Percentiles rank a stretch among this genome's conserved stretches.
Evolutionary conservation across 2,113 vertebrate species (phyloP).

Genomic region (Bubo blakistoni): DNA sequence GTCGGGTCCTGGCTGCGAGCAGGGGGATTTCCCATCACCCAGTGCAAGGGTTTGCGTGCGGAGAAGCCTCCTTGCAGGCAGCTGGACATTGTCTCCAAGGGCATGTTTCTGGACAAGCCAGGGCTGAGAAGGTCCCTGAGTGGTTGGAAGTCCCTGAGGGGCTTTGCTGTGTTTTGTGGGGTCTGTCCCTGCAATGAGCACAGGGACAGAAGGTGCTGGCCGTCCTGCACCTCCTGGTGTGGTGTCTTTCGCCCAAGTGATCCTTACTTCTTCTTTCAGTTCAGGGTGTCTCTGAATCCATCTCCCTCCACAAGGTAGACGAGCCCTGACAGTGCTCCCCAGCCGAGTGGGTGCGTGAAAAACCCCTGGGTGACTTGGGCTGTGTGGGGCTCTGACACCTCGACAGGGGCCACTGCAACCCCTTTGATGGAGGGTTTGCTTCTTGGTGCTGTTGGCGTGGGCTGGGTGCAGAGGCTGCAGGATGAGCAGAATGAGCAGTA

Average conservation of each 20-base stretch:
- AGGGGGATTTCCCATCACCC: background rate
- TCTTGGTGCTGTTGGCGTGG: accelerated
- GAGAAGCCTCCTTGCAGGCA: background rate
- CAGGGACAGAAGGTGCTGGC: background rate
- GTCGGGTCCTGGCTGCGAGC: background rate
- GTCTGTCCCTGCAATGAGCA: background rate
- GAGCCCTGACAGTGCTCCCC: background rate
- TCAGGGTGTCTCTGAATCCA: background rate
- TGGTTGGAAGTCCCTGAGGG: background rate
- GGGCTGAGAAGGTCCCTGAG: background rate
- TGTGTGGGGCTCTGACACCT: background rate
- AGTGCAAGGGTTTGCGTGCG: background rate
- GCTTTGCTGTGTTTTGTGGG: background rate
- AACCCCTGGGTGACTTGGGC: background rate
- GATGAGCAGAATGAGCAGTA: background rate
- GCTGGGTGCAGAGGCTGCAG: background rate
- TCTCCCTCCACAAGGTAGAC: background rate
- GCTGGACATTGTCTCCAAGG: background rate
- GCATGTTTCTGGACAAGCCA: background rate
- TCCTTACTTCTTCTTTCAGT: background rate
- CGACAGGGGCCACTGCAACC: background rate
- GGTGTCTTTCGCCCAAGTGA: background rate
- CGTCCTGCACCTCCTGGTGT: background rate
- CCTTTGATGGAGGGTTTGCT: background rate
- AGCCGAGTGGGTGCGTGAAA: accelerated